A percentile compares a stretch with the other conserved stretches of the same genome.
phyloP scores from a whole-genome alignment of 2,888 invertebrate species.

The Tuberolachnus salignus region DNA sequence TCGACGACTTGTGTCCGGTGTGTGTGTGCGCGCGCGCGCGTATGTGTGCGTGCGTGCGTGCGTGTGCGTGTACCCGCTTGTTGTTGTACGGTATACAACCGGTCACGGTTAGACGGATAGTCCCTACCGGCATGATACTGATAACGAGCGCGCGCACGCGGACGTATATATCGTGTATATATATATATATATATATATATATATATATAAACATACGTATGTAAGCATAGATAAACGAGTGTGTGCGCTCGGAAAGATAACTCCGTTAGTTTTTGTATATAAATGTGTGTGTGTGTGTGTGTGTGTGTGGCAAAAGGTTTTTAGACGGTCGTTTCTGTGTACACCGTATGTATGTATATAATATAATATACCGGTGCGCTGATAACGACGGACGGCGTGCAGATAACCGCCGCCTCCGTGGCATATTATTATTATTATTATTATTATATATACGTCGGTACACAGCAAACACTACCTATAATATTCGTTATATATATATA shows the following conservation, averaged over 20 bases:
- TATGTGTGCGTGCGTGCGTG: not conserved
- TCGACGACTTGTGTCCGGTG: slow-evolving; percentile 19
- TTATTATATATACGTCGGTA: no score
- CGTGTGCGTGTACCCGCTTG: slow-evolving; percentile 30
- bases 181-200: not conserved
- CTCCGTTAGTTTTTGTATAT: not conserved
- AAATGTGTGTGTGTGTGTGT: slow-evolving; percentile 1
- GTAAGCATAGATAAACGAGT: not conserved
- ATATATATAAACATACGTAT: slow-evolving; percentile 3
- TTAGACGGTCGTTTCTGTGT: slow-evolving; percentile 32
- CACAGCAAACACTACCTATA: no score
- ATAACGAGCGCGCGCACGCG: slow-evolving; percentile 28
- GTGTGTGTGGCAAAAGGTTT: slow-evolving; percentile 36
- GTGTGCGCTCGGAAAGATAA: slow-evolving; percentile 19
- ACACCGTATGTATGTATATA: no score
- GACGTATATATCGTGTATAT: not conserved
- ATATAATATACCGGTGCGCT: slow-evolving; percentile 7
- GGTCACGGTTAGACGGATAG: slow-evolving; percentile 52
- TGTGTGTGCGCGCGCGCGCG: not conserved
- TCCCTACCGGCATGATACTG: slow-evolving; percentile 47
- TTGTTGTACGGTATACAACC: slow-evolving; percentile 8
- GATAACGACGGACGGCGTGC: slow-evolving; percentile 41
- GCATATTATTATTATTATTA: not conserved
- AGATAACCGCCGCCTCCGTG: slow-evolving; percentile 27
- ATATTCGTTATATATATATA: no score